phyloP scores from a whole-genome alignment of 2,113 vertebrate genomes.

The Pluvialis apricaria region DNA sequence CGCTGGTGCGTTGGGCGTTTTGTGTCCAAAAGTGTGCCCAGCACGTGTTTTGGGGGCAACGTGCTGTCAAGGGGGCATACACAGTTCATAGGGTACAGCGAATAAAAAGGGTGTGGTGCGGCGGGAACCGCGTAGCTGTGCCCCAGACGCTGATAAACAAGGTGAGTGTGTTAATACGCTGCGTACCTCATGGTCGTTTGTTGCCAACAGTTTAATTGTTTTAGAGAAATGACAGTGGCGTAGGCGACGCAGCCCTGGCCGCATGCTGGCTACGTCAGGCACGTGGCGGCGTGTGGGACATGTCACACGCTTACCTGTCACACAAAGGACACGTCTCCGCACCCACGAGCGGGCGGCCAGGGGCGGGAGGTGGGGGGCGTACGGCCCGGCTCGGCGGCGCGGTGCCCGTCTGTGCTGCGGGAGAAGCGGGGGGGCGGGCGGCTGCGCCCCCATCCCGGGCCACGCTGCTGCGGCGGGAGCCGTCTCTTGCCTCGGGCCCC shows the following conservation, averaged over 20 bases:
- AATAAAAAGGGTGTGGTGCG: not conserved
- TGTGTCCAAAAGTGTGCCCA: too few species aligned
- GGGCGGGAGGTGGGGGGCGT: too few species aligned
- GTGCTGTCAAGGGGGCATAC: fast-evolving
- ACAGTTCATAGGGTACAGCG: fast-evolving
- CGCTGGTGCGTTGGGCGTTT: not conserved
- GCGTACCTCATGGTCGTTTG: not conserved
- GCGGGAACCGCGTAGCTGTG: not conserved
- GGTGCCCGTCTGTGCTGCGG: not conserved
- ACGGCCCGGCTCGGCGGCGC: too few species aligned
- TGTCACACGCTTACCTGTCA: not conserved
- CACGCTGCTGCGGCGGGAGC: fast-evolving
- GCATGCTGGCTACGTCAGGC: fast-evolving
- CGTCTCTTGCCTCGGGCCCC: not conserved
- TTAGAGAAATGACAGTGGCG: fast-evolving
- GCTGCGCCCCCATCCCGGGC: too few species aligned
- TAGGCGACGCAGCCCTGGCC: not conserved
- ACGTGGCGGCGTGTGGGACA: not conserved
- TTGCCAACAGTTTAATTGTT: not conserved
- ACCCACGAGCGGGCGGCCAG: too few species aligned
- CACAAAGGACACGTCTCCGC: fast-evolving
- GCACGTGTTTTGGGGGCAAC: not conserved
- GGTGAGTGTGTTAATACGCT: not conserved
- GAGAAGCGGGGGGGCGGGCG: fast-evolving
- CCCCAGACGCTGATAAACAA: not conserved